Conservation (phyloP, 2,113 vertebrate genomes). For the Podarcis raffonei region DNA sequence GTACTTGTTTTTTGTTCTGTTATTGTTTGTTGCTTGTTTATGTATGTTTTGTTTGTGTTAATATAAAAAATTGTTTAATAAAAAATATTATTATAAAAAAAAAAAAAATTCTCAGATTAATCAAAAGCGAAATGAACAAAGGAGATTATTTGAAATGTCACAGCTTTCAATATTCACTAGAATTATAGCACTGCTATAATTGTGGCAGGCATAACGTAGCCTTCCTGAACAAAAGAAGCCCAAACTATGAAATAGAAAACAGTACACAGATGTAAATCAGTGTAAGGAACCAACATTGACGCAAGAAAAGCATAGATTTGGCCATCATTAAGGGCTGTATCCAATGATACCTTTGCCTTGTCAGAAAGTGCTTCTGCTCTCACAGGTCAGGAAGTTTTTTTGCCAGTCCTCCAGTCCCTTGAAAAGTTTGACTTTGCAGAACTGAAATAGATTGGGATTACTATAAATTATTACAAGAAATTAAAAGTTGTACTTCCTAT, state of each 20-base stretch:
- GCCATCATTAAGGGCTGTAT: not conserved
- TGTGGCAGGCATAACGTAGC: not conserved
- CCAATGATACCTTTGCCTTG: not conserved
- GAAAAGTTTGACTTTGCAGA: not conserved
- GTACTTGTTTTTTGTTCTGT: no score
- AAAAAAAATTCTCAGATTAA: conserved; percentile 21
- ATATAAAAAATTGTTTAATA: no score
- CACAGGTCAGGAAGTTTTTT: no score
- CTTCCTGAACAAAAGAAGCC: not conserved
- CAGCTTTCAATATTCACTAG: not conserved
- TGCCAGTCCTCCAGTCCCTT: no score
- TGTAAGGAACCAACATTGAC: not conserved
- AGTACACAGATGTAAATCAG: not conserved
- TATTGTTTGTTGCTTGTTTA: no score
- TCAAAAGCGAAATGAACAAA: conserved; percentile 3
- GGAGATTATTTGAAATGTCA: not conserved
- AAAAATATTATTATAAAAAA: no score
- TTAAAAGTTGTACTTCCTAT: no score
- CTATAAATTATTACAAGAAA: no score
- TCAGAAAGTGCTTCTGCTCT: not conserved
- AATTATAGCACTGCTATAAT: not conserved
- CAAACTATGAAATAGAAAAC: not conserved
- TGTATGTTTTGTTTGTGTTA: no score
- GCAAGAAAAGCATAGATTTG: not conserved
- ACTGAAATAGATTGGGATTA: not conserved